Base-by-base conservation (phyloP, 2,888 invertebrate genomes). In the Sinodicranocentrus sp. region DNA sequence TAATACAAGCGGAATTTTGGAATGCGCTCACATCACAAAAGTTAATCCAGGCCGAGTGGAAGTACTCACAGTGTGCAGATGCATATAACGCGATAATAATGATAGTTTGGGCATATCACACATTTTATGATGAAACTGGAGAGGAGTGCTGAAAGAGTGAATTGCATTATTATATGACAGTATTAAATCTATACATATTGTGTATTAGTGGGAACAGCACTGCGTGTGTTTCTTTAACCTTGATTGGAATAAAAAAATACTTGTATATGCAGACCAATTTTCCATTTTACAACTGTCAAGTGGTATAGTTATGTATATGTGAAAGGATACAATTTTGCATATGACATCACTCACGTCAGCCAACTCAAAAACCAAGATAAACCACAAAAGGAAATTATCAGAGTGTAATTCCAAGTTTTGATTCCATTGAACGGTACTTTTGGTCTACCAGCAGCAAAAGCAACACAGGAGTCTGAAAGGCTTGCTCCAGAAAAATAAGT, bases 371-470 rank as follows among this genome's bases (percentile, higher is more conserved):
- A 67, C 77, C 68, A 78, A 67, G 83, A 84, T 84, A 84, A 84
- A 84, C 83, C 83, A 72, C 83, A 78, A 77, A 67, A 84, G 83
- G 71, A 83, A 83, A 83, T 84, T 26, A 77, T 72, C 80, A 61
- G 44, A 80, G 21, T 59, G 28, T 13, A 70, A 70, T 23, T 61
- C 25, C 68, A 43, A 61, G 21, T 59, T 33, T 19, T 65, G 52
- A 57, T 23, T 57, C 25, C 25, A 23, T 23, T 39, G 15, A 33
- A 26, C 21, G 19, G 28, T 44, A 59, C 3, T 57, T 78, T 13
- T 61, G 59, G 70, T 70, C 59, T 70, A 61, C 70, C 78, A 78
- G 13, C 78, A 70, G 68, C 28, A 63, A 28, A 8, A n/a, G 52
- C 5, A 21, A 52, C 48, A 48, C 48, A 48, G 15, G 15, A 5